phyloP scores from a whole-genome alignment of 2,888 invertebrate genomes.

The Mimas tiliae region DNA sequence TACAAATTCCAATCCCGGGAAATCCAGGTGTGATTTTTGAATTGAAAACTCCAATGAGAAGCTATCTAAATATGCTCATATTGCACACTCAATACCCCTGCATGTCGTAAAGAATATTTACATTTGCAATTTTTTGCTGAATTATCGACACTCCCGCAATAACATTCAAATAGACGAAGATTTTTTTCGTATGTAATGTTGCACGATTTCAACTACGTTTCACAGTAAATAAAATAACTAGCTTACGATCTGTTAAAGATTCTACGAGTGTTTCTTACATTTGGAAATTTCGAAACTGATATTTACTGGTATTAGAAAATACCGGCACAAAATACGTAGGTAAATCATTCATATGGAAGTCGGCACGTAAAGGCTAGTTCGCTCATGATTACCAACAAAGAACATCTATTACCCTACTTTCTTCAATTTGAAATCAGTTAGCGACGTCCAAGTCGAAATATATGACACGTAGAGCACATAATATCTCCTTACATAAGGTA shows the following conservation, averaged over 20 bases:
- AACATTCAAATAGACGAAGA: conserved; percentile 3
- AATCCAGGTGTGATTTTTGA: too few species aligned
- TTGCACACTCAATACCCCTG: not conserved
- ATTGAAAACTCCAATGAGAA: too few species aligned
- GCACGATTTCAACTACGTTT: conserved; percentile 39
- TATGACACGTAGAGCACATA: conserved; percentile 41
- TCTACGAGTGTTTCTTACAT: not conserved
- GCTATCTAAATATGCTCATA: not conserved
- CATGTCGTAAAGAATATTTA: conserved; percentile 18
- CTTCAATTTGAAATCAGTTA: conserved; percentile 12
- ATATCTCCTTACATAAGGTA: conserved; percentile 58
- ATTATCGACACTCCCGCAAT: conserved; percentile 17
- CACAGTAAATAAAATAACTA: conserved; percentile 40
- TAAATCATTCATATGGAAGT: not conserved
- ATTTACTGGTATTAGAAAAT: not conserved
- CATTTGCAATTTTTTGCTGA: conserved; percentile 25
- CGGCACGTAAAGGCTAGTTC: not conserved
- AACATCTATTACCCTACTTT: conserved; percentile 31
- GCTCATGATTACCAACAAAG: conserved; percentile 29
- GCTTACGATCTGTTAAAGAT: conserved; percentile 14
- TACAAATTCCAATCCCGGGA: too few species aligned
- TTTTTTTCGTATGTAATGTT: conserved; percentile 30
- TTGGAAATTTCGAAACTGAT: not conserved
- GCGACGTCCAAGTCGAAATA: conserved; percentile 23
- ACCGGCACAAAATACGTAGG: not conserved